phyloP scores from a whole-genome alignment of 1,140 invertebrate species.

The Triops cancriformis region DNA sequence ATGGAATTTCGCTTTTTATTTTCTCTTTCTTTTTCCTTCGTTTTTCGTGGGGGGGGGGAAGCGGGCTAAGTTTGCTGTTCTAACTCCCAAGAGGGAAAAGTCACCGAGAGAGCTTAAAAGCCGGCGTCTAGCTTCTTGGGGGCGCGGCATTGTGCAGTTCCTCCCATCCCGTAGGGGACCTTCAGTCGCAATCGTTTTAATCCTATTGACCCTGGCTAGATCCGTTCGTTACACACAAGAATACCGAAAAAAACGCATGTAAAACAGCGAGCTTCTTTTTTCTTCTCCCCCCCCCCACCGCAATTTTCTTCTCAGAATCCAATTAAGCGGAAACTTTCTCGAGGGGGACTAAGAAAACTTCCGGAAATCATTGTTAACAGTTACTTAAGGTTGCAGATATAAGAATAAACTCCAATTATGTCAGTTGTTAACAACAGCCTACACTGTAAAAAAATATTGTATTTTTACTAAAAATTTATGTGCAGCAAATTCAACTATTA shows the following conservation, averaged over 20 bases:
- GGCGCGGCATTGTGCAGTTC: not conserved
- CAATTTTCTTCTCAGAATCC: not conserved
- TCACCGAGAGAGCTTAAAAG: not conserved
- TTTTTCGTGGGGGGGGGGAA: not conserved
- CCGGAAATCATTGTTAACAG: too few species aligned
- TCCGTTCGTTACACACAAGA: not conserved
- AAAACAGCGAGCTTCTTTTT: not conserved
- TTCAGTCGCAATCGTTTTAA: not conserved
- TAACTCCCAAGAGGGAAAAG: constrained; percentile 1
- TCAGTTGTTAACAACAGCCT: too few species aligned
- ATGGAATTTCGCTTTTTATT: not conserved
- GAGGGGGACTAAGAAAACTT: too few species aligned
- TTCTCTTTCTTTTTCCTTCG: not conserved
- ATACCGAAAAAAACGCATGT: not conserved
- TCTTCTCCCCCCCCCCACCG: not conserved
- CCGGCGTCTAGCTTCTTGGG: not conserved
- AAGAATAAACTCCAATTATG: too few species aligned
- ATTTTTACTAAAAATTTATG: too few species aligned
- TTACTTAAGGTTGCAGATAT: too few species aligned
- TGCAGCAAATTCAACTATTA: too few species aligned
- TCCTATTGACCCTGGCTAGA: not conserved
- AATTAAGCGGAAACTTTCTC: too few species aligned
- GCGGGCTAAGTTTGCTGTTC: constrained; percentile 2
- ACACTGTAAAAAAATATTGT: too few species aligned
- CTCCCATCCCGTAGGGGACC: not conserved